Evolutionary conservation across 1,140 invertebrate genomes (phyloP), one percentile per base, ranked within the genome.

Genomic region (Cotesia glomerata): DNA sequence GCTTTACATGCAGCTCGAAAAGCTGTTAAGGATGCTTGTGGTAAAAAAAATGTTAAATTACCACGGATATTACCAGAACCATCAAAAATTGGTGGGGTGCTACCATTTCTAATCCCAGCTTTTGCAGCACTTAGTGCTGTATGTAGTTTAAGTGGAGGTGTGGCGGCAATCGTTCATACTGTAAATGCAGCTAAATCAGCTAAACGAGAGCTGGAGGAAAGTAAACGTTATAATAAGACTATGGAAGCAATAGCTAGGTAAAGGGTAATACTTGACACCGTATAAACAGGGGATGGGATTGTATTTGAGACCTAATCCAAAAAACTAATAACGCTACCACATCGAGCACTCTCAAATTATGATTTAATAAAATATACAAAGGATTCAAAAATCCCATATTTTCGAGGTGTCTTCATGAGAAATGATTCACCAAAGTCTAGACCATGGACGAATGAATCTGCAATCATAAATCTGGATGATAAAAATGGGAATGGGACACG

Each of bases 221-320:
- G 32, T 61, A 71, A 72, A 63, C 75, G 79, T 13, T 78, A 81
- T 56, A 80, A 68, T 72, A 69, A 75, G 74, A 74, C 35, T 65
- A 82, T 84, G 76, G 82, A 82, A 76, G 62, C 76, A 5, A 81
- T 81, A 49, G 80, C 79, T 83, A 32, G 81, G 80, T 51, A 77
- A 78, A 52, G 79, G 79, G 36, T 58, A 82, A 34, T 75, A 72
- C 73, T 66, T 81, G 45, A 80, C 79, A 72, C 81, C 74, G 54
- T 78, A 80, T 65, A 78, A 80, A 74, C 81, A 67, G 78, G 80
- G 52, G 0, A 36, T 70, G 3, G 80, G 80, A 58, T 62, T 80
- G 11, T 71, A 69, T 65, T 61, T 72, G 18, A 18, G 36, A 8
- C 14, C 49, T 9, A 18, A 71, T 49, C 45, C 8, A 75, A 74